Evolutionary conservation across 2,797 vertebrate species (phyloP), one percentile per base, ranked within the genome.

Genomic region (Betta splendens): DNA sequence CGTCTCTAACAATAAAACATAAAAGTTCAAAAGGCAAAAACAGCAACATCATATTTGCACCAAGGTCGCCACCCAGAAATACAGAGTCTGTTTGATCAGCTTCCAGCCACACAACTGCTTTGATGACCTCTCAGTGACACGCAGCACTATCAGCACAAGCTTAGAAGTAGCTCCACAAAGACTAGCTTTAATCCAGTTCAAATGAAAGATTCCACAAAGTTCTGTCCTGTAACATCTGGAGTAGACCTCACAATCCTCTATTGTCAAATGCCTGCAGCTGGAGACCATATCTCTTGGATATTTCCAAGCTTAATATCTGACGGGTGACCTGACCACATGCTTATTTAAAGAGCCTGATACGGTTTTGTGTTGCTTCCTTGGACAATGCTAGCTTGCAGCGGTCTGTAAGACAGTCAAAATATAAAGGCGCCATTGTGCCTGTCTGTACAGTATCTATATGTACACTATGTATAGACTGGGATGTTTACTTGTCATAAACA

Each of bases 221-320:
- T 68, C 38, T 57, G 62, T 10, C 38, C 9, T 46, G 22, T 33
- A 79, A 87, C 83, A 89, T 89, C 77, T 88, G 84, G 64, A 78
- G 61, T 61, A 32, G 25, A 40, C 56, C 55, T 64, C 55, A 53
- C 64, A 76, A 56, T 73, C 53, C 60, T 55, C 47, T 69, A 48
- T 68, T 81, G 77, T 82, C 79, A 81, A 69, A 62, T 17, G 29
- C 43, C 62, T 68, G 65, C 85, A 85, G 84, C 80, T 86, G 85
- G 64, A 70, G 45, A 72, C 67, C 69, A 73, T 62, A 72, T 72
- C 69, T 66, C 60, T 40, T 43, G 25, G 59, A 65, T 78, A 48
- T 74, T 77, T 84, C 55, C 61, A 75, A 62, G 10, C 28, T 56
- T 69, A 74, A 69, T 54, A 77, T 81, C 55, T 73, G 69, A 75